phyloP scores from a whole-genome alignment of 2,797 vertebrate species.

The Danio tinwini region DNA sequence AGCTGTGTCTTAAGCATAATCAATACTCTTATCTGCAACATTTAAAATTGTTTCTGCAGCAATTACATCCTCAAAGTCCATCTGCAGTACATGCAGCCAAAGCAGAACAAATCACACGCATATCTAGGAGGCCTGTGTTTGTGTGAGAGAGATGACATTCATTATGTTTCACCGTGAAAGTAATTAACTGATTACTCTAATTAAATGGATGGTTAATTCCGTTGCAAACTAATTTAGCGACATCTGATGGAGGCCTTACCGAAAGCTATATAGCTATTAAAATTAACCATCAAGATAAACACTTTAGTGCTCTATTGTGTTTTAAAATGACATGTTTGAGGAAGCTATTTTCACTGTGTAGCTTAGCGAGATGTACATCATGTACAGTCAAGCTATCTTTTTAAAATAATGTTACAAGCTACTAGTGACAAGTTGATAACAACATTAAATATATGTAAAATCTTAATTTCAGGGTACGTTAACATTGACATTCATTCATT shows the following conservation, averaged over 20 bases:
- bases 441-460: background rate
- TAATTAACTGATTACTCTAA: conserved; percentile 55
- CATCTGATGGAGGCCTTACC: conserved; percentile 29
- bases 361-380: background rate
- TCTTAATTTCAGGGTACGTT: too few species aligned
- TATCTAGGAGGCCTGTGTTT: conserved; percentile 20
- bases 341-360: background rate
- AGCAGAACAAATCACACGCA: conserved; percentile 30
- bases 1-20: conserved; percentile 25
- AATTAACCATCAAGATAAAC: conserved; percentile 1
- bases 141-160: conserved; percentile 38
- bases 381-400: background rate
- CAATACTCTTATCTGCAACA: conserved; percentile 37
- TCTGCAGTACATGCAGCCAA: conserved; percentile 23
- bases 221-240: conserved; percentile 22
- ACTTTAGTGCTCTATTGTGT: background rate
- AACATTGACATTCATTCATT: too few species aligned
- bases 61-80: conserved; percentile 42
- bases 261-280: conserved; percentile 12
- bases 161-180: conserved; percentile 43
- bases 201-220: conserved; percentile 38
- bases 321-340: background rate
- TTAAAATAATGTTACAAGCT: background rate
- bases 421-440: background rate
- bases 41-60: conserved; percentile 44